These are phyloP conservation scores for Artibeus lituratus DNA, from an alignment of 2,797 vertebrate genomes.

Conservation along the genomic window DNA sequence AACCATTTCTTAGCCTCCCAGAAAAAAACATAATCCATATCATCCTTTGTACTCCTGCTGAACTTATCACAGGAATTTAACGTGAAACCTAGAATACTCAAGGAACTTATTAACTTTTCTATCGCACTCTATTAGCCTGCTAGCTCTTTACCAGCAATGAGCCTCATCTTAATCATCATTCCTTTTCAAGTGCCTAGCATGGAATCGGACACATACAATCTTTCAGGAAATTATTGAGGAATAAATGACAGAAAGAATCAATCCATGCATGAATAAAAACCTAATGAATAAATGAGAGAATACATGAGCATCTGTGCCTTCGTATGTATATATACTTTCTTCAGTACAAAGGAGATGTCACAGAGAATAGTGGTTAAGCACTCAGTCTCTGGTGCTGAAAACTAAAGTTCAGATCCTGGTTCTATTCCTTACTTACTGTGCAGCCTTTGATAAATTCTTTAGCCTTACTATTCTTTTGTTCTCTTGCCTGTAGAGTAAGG, in stretches of 20 bases:
- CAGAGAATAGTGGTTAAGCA: background rate
- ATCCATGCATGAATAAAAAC: background rate
- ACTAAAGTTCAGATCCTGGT: background rate
- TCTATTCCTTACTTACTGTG: background rate
- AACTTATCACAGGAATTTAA: background rate
- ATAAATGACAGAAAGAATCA: background rate
- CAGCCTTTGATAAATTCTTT: background rate
- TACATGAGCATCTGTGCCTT: background rate
- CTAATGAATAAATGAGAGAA: background rate
- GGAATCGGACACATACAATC: background rate
- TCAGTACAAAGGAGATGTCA: background rate
- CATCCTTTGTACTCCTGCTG: background rate
- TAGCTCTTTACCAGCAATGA: background rate
- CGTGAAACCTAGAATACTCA: background rate
- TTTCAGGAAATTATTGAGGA: background rate
- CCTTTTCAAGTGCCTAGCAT: background rate
- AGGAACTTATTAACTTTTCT: background rate
- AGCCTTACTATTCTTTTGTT: background rate
- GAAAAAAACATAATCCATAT: background rate
- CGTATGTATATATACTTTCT: background rate
- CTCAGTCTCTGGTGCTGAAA: background rate
- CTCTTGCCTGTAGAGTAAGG: background rate
- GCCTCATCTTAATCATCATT: background rate
- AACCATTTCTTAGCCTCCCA: background rate
- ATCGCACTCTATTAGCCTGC: background rate